Evolutionary conservation across 2,797 vertebrate species (phyloP).

Genomic region (Poecilia picta): DNA sequence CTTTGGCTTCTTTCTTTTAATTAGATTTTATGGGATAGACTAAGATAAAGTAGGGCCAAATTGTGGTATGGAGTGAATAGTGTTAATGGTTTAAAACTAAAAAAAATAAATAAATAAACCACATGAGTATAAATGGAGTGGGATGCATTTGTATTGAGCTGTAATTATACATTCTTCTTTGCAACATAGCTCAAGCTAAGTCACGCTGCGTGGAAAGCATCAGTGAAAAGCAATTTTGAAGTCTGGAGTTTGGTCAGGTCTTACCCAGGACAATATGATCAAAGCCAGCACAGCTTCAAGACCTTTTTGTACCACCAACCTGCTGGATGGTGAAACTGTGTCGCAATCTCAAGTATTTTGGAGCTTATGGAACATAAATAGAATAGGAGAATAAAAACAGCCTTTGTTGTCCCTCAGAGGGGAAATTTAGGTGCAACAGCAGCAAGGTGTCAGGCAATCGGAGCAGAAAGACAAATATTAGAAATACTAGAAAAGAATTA

Average conservation of each 20-base stretch:
- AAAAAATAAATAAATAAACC: too few relatives aligned
- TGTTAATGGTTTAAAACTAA: too few relatives aligned
- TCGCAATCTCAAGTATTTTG: neutral
- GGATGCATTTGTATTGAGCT: neutral
- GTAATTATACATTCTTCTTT: neutral
- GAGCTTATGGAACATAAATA: neutral
- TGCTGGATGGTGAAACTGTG: neutral
- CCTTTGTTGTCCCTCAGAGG: too few relatives aligned
- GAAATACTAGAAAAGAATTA: neutral
- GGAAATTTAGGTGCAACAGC: too few relatives aligned
- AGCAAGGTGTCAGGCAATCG: too few relatives aligned
- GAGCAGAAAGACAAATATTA: too few relatives aligned
- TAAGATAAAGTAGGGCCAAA: too few relatives aligned
- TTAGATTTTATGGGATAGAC: too few relatives aligned
- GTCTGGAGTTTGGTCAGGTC: neutral
- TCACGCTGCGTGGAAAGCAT: neutral
- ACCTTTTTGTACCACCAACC: too few relatives aligned
- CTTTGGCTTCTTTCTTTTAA: too few relatives aligned
- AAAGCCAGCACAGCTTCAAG: neutral
- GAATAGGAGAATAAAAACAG: too few relatives aligned
- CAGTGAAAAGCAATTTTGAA: neutral
- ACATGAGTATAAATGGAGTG: neutral
- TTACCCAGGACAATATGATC: neutral
- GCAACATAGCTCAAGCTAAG: neutral
- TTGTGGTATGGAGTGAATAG: too few relatives aligned